Percentiles rank a stretch among this genome's conserved stretches.
Evolutionary conservation across 2,797 vertebrate genomes (phyloP).

Genomic region (Lepus oiostolus): DNA sequence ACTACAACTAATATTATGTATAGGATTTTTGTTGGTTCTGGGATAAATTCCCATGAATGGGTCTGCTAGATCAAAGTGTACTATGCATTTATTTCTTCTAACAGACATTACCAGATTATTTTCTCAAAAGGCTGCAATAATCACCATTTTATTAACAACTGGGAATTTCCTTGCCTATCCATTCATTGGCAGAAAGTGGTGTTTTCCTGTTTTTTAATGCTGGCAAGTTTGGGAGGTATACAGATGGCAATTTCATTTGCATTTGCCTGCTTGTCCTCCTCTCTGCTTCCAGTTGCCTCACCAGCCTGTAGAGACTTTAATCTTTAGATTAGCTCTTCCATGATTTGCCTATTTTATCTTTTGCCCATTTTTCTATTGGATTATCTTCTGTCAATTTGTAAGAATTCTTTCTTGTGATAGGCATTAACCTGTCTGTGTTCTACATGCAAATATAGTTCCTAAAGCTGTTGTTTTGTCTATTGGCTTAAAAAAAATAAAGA

Average conservation of each 20-base stretch:
- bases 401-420: background rate
- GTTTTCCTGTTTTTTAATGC: constrained; percentile 31
- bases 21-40: background rate
- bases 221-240: background rate
- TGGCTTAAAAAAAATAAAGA: background rate
- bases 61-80: constrained; percentile 7
- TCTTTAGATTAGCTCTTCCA: background rate
- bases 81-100: constrained; percentile 6
- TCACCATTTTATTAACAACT: constrained; percentile 20
- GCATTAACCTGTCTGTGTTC: background rate
- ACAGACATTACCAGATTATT: background rate
- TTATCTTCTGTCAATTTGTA: background rate
- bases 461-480: background rate
- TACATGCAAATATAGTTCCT: background rate
- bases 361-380: constrained; percentile 35
- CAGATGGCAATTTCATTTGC: constrained; percentile 28
- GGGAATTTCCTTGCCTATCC: background rate
- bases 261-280: background rate
- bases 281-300: no score
- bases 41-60: background rate
- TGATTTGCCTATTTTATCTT: constrained; percentile 36
- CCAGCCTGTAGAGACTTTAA: background rate
- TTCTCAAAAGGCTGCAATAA: background rate
- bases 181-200: constrained; percentile 20
- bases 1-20: background rate